A percentile compares a stretch with the other conserved stretches of the same genome.
phyloP scores from a whole-genome alignment of 2,888 invertebrate genomes.

The Tetropium fuscum region DNA sequence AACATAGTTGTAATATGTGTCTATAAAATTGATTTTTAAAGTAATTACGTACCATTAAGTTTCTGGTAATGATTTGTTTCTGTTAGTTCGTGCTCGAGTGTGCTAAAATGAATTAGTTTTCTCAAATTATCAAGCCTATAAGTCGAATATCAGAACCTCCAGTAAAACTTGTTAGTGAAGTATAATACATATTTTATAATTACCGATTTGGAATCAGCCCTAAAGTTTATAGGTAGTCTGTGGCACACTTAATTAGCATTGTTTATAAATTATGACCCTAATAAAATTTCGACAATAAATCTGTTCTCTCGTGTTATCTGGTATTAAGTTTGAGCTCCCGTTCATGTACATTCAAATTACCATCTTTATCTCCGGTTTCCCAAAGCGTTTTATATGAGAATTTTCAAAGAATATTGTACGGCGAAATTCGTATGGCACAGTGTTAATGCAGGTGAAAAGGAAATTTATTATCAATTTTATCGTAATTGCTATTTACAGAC shows the following conservation, averaged over 20 bases:
- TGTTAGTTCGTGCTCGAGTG: too few species aligned
- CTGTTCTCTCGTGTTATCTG: constrained; percentile 9
- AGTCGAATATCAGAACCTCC: too few species aligned
- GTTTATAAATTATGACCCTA: constrained; percentile 2
- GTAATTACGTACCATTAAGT: too few species aligned
- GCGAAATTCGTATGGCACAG: background rate
- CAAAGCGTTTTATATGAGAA: background rate
- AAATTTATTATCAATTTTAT: constrained; percentile 4
- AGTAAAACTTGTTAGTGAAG: too few species aligned
- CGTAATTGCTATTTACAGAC: background rate
- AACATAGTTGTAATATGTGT: too few species aligned
- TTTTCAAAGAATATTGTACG: background rate
- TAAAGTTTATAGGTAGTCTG: background rate
- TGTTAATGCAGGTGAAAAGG: background rate
- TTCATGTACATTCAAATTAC: background rate
- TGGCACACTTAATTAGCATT: constrained; percentile 5
- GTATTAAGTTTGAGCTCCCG: background rate
- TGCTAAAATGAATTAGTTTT: too few species aligned
- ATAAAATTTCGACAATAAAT: constrained; percentile 13
- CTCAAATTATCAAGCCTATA: too few species aligned
- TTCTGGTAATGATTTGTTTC: too few species aligned
- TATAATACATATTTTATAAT: background rate
- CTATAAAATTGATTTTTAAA: too few species aligned
- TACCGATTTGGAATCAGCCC: background rate
- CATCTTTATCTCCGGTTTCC: constrained; percentile 1